Conservation (phyloP, 2,797 vertebrate species). For the Helostoma temminkii region DNA sequence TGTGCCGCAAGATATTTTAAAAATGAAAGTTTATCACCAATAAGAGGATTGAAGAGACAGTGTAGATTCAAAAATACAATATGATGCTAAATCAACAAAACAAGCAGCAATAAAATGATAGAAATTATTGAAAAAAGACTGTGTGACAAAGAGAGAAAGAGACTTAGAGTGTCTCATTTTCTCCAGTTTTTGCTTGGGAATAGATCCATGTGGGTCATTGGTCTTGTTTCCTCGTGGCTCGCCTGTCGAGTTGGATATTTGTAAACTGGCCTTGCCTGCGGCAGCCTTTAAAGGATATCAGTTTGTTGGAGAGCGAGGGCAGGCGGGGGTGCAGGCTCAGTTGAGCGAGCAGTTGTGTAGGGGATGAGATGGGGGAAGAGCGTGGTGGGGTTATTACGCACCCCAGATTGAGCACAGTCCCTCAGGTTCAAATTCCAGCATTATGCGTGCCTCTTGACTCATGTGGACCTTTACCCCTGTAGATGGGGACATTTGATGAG, state of each 20-base stretch:
- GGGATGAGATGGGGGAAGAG: background rate
- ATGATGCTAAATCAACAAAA: constrained; percentile 32
- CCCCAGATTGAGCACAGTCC: constrained; percentile 74
- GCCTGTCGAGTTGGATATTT: constrained; percentile 85
- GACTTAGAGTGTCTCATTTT: constrained; percentile 62
- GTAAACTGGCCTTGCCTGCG: constrained; percentile 79
- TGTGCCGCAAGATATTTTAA: no score
- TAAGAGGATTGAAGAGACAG: background rate
- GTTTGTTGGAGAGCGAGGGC: constrained; percentile 71
- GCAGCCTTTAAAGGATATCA: constrained; percentile 81
- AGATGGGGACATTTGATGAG: constrained; percentile 35
- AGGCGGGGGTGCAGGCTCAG: constrained; percentile 47
- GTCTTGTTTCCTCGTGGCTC: constrained; percentile 80
- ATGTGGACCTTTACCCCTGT: constrained; percentile 68
- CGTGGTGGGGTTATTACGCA: constrained; percentile 54
- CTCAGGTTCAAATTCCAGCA: constrained; percentile 64
- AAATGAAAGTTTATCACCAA: background rate
- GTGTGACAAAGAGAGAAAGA: constrained; percentile 53
- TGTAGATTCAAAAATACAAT: constrained; percentile 3
- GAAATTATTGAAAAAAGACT: constrained; percentile 37
- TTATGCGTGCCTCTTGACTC: constrained; percentile 68
- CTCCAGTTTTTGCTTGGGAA: constrained; percentile 72
- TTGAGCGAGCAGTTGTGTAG: constrained; percentile 57
- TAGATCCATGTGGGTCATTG: constrained; percentile 82
- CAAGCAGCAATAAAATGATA: constrained; percentile 15